These are phyloP conservation scores for Xenopus petersii DNA, from an alignment of 2,797 vertebrate genomes.

Conservation along the genomic window DNA sequence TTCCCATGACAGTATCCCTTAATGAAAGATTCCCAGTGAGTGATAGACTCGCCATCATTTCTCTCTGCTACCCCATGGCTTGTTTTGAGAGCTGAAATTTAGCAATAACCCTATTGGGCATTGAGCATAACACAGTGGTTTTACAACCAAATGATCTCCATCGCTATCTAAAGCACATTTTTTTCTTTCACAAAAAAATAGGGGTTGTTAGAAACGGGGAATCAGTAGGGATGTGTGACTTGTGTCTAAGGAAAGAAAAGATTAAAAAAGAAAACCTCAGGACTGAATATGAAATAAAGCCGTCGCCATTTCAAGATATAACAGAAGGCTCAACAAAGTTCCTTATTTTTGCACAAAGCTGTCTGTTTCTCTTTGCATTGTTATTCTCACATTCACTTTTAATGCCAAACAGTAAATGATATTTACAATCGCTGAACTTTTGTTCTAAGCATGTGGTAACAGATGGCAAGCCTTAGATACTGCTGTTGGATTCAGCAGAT, in stretches of 20 bases:
- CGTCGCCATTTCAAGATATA: background rate
- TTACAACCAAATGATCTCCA: background rate
- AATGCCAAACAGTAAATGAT: conserved; percentile 42
- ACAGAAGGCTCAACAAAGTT: conserved; percentile 11
- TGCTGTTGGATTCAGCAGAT: conserved; percentile 38
- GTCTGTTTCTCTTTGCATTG: conserved; percentile 28
- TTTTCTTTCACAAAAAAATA: background rate
- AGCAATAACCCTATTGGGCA: background rate
- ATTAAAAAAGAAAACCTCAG: conserved; percentile 20
- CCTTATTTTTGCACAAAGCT: conserved; percentile 18
- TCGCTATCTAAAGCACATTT: background rate
- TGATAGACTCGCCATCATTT: too few relatives aligned
- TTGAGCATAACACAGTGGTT: background rate
- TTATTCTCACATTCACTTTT: conserved; percentile 1
- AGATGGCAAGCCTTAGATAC: conserved; percentile 43
- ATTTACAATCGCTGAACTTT: conserved; percentile 43
- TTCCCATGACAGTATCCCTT: too few relatives aligned
- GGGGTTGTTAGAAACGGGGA: background rate
- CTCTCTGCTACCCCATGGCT: too few relatives aligned
- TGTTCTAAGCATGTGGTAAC: conserved; percentile 38
- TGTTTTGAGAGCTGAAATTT: background rate
- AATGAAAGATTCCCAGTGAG: too few relatives aligned
- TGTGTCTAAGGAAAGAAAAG: conserved; percentile 2
- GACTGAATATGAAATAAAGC: background rate
- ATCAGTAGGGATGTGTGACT: conserved; percentile 13